Base-by-base conservation (phyloP, 2,888 invertebrate genomes). In the Schizaphis graminum region DNA sequence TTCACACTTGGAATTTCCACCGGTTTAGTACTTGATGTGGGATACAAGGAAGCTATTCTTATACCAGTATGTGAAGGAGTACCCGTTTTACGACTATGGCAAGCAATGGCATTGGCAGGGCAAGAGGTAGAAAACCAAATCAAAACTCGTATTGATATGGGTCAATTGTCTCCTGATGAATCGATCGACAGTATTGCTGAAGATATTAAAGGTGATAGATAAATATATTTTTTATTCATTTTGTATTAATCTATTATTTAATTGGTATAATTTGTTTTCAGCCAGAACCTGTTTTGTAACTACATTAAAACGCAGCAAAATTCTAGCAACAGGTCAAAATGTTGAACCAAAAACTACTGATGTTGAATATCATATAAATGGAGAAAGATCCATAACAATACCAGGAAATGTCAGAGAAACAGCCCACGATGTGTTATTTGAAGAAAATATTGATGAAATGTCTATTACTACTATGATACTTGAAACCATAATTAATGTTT, bases 211-310 rank as follows among this genome's bases (percentile, higher is more conserved):
- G 96, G 96, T 95, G 94, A 28, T 3, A 44, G 8, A 47, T 35
- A n/a, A 92, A 44, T 35, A 44, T 49, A 44, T 35, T 41, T 41
- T 89, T 8, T n/a, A 26, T 47, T 47, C 7, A 47, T 47, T 85
- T 56, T 56, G 1, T 49, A n/a, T 49, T 87, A 49, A 88, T 67
- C 41, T n/a, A 49, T 87, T 91, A 53, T 26, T 21, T 91, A 10
- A 47, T 49, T 91, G n/a, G 44, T 91, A 89, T 94, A 44, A 94
- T 94, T 94, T 91, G 93, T 94, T 95, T 94, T 95, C 96, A 97
- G 98, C 98, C 41, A 97, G 98, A 95, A 97, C 98, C 44, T 99
- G 99, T 96, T 98, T 99, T 96, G 98, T 99, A 35, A 98, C 98
- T 3, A 97, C 97, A 61, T 96, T 97, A 67, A 97, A 97, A 92